Evolutionary conservation across 2,888 invertebrate species (phyloP).

Genomic region (Callinectes sapidus): DNA sequence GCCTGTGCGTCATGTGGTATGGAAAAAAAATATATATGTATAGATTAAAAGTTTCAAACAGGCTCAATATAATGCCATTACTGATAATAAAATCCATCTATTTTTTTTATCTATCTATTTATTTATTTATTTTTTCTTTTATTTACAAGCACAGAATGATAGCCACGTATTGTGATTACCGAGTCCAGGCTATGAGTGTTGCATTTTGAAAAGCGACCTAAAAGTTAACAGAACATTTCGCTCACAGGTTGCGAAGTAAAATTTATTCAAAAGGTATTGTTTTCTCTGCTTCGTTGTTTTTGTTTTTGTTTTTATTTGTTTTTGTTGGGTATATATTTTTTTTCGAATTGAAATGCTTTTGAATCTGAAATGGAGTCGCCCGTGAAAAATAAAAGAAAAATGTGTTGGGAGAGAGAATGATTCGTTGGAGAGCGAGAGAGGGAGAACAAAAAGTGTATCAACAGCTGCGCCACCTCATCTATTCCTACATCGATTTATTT

Average conservation of each 20-base stretch:
- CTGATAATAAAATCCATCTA: not conserved
- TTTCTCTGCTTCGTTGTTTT: not conserved
- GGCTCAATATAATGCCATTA: not conserved
- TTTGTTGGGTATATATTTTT: not conserved
- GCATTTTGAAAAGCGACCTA: not conserved
- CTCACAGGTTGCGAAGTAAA: not conserved
- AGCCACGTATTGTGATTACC: not conserved
- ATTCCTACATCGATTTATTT: too few species aligned
- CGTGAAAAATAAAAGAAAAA: not conserved
- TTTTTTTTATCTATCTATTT: not conserved
- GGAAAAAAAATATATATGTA: not conserved
- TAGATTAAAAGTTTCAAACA: not conserved
- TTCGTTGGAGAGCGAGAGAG: too few species aligned
- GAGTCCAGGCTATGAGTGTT: not conserved
- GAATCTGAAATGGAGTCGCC: not conserved
- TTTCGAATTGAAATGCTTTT: constrained; percentile 1
- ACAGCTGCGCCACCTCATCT: too few species aligned
- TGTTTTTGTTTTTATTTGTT: not conserved
- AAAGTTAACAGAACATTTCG: not conserved
- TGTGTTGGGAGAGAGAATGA: not conserved
- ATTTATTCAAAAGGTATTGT: not conserved
- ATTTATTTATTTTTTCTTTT: not conserved
- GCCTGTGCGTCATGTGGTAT: not conserved
- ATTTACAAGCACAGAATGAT: not conserved
- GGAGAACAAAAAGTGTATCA: too few species aligned